Evolutionary conservation across 2,888 invertebrate genomes (phyloP), one percentile per base, ranked within the genome.

Genomic region (Trachelus troglodyta): DNA sequence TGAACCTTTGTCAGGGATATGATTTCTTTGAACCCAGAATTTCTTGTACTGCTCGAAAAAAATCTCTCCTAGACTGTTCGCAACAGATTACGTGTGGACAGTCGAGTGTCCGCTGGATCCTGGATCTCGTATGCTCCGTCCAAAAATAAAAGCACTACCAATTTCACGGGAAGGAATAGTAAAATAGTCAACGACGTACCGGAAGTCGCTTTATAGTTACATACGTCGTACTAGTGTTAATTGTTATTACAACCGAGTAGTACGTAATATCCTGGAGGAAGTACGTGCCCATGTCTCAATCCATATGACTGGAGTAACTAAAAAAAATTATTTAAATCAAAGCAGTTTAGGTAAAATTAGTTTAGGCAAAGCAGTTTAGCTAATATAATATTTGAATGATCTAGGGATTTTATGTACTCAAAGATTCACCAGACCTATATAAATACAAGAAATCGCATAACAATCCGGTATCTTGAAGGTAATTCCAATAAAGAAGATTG

Each of bases 121-220:
- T 84, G 85, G 87, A 89, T 82, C 86, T 85, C 85, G 77, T 84
- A 86, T 83, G 86, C 86, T 76, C 78, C 78, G 80, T 86, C 88
- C 88, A 85, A 89, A 89, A 89, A 89, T 89, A 89, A 88, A 83
- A 85, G 86, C 83, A 84, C 85, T 71, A 83, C 82, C 87, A 86
- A 88, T 89, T 89, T 87, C 87, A 87, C 85, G 89, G 85, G 88
- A 88, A 87, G 87, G 89, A 89, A 89, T 89, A 89, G 89, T n/a
- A 80, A 77, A 79, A 89, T 89, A 89, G 89, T n/a, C 81, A 77
- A 79, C 79, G 80, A 81, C 81, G 69, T 56, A 79, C 79, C 78
- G 74, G 79, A 73, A 75, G 68, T 75, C 77, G 68, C 35, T 35
- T n/a, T 34, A 34, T 40, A 74, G 74, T 34, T 74, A 34, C 35